phyloP scores from a whole-genome alignment of 2,113 vertebrate genomes.

The Capreolus pygargus region DNA sequence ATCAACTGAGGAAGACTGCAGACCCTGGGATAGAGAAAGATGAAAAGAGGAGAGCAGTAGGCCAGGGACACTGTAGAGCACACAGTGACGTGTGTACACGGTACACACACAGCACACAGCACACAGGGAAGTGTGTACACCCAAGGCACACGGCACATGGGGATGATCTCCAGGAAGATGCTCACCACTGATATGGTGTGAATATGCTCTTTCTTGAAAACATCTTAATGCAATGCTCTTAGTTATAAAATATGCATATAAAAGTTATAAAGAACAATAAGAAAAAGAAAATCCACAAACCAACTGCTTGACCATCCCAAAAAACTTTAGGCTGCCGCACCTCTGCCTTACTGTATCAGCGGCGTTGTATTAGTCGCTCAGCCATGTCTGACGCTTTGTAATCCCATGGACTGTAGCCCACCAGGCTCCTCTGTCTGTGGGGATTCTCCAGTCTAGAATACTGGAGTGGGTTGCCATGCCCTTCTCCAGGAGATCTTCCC shows the following conservation, averaged over 20 bases:
- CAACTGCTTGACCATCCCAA: background rate
- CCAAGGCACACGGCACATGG: background rate
- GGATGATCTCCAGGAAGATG: background rate
- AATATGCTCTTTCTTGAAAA: background rate
- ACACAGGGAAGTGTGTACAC: background rate
- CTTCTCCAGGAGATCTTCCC: background rate
- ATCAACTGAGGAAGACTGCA: background rate
- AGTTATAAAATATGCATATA: background rate
- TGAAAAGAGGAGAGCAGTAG: background rate
- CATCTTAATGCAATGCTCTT: background rate
- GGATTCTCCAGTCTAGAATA: background rate
- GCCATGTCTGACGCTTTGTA: background rate
- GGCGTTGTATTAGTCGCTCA: background rate
- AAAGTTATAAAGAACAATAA: background rate
- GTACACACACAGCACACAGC: background rate
- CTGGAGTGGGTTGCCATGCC: background rate
- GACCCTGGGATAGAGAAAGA: background rate
- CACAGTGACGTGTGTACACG: background rate
- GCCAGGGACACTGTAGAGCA: background rate
- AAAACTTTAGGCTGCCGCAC: background rate
- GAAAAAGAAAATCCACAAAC: background rate
- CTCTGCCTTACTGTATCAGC: background rate
- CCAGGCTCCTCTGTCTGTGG: background rate
- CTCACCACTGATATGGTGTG: background rate
- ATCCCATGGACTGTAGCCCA: background rate